Conservation (phyloP, 2,113 vertebrate species). For the Nibea albiflora region DNA sequence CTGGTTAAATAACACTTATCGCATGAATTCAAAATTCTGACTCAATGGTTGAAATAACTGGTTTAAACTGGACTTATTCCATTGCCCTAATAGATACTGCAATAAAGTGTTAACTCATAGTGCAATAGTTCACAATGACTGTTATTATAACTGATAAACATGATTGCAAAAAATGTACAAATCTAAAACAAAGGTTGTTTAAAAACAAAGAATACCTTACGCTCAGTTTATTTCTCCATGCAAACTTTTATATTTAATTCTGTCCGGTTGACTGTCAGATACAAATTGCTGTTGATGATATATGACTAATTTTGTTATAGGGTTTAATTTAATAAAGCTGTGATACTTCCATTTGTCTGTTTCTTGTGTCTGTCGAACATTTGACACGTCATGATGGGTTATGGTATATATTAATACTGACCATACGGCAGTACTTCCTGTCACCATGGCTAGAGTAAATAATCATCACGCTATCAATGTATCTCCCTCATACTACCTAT, state of each 20-base stretch:
- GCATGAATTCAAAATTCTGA: not conserved
- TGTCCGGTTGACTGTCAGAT: not conserved
- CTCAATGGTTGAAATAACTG: not conserved
- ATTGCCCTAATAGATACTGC: not conserved
- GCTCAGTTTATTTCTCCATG: not conserved
- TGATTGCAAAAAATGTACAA: not conserved
- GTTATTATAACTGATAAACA: not conserved
- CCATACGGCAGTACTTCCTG: not conserved
- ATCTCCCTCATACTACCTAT: conserved; percentile 56
- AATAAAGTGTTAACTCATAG: not conserved
- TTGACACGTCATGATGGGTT: conserved; percentile 5
- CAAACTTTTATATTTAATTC: not conserved
- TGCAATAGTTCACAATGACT: not conserved
- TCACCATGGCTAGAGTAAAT: conserved; percentile 34
- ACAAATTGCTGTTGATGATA: not conserved
- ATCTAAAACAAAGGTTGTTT: not conserved
- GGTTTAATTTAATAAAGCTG: not conserved
- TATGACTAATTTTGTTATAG: not conserved
- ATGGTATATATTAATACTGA: not conserved
- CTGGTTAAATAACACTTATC: not conserved
- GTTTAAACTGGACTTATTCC: not conserved
- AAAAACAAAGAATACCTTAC: not conserved
- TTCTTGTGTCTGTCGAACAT: not conserved
- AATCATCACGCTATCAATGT: conserved; percentile 58
- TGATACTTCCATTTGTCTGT: conserved; percentile 2